Evolutionary conservation across 2,888 invertebrate genomes (phyloP).

Genomic region (Lasioglossum marginatum): DNA sequence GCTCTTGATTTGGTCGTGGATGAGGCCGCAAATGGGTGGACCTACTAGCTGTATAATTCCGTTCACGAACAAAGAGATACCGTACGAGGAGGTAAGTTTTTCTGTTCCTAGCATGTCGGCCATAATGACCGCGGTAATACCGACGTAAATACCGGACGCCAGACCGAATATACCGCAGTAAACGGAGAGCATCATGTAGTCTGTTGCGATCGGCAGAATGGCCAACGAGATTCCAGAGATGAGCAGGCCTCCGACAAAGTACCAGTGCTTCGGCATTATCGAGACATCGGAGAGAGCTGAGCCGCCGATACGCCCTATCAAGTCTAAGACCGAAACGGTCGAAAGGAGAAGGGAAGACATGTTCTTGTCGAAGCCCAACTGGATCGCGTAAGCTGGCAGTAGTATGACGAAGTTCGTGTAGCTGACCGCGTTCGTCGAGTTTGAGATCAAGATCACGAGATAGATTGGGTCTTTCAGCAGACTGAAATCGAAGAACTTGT

Average conservation of each 20-base stretch:
- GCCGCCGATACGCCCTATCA: conserved; percentile 93
- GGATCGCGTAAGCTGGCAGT: conserved; percentile 91
- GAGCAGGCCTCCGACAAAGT: conserved; percentile 92
- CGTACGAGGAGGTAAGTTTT: conserved; percentile 93
- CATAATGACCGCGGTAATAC: conserved; percentile 94
- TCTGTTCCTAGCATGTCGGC: conserved; percentile 94
- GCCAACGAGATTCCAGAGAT: conserved; percentile 91
- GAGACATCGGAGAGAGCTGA: conserved; percentile 93
- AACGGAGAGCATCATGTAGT: conserved; percentile 88
- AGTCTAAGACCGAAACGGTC: conserved; percentile 92
- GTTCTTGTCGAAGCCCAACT: conserved; percentile 89
- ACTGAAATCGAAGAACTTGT: conserved; percentile 91
- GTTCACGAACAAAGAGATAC: conserved; percentile 93
- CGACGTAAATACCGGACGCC: conserved; percentile 93
- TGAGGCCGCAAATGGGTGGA: conserved; percentile 92
- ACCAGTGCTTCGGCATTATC: conserved; percentile 91
- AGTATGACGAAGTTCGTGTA: conserved; percentile 94
- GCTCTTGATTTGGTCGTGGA: conserved; percentile 88
- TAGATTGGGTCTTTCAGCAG: conserved; percentile 92
- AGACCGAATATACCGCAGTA: conserved; percentile 92
- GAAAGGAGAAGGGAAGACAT: conserved; percentile 91
- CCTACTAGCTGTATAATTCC: conserved; percentile 93
- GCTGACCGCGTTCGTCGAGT: conserved; percentile 94
- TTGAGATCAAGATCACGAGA: conserved; percentile 92
- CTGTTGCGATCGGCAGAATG: conserved; percentile 88